Base-by-base conservation (phyloP, 2,797 vertebrate species). In the Alectoris magna region DNA sequence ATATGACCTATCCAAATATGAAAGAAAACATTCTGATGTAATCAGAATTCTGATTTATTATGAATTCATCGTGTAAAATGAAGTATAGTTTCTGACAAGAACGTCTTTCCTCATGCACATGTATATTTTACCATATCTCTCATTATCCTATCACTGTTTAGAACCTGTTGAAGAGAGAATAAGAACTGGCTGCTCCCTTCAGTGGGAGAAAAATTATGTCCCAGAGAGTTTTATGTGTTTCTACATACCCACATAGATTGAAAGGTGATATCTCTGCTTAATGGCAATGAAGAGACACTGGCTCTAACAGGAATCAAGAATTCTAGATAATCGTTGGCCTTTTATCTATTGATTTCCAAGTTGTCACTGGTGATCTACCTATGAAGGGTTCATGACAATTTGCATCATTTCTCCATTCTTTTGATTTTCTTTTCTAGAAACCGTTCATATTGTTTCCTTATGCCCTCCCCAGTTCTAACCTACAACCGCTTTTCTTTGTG, bases 191-290 rank as follows among this genome's bases (percentile, higher is more conserved):
- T 13, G 34, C 83, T 81, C 44, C 16, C 49, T 83, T 72, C 34
- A n/a, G 2, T 48, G 18, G 9, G 11, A 72, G 48, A 72, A 84
- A 51, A 91, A 39, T 22, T 27, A 27, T 10, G 8, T 63, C 63
- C n/a, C 7, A 12, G 56, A 63, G 27, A 91, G 8, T 27, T 19
- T 4, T 46, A 22, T 60, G 15, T 88, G 11, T 56, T 88, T 26
- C 53, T 64, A 67, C 67, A 43, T 53, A 81, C 17, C 31, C n/a
- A 41, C 36, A 81, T 10, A 0, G 0, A 67, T 3, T 80, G 67
- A 60, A 93, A 93, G 26, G 55, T 87, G 59, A 72, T 81, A 89
- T 12, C 27, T 81, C 22, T 84, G 60, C 89, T 56, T 83, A 89
- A 31, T 1, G 0, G 9, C 1, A 1, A 55, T 43, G 38, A 80